These are phyloP conservation scores for Notolepis coatsorum DNA, from an alignment of 2,797 vertebrate species.

Conservation along the genomic window DNA sequence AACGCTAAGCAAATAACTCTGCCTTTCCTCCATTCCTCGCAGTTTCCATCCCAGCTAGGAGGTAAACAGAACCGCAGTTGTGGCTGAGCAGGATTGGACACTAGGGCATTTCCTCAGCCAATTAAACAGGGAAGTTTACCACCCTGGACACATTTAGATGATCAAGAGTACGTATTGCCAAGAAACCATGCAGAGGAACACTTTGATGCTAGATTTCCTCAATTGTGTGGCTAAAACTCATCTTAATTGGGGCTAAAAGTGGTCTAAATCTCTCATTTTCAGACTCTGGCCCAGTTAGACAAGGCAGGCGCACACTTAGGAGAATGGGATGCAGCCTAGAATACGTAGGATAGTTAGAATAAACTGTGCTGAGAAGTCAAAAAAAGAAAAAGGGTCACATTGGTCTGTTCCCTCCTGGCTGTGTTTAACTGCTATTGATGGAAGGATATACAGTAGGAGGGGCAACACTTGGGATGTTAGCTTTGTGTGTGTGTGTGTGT, in stretches of 20 bases:
- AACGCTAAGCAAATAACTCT: neutral
- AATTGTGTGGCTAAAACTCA: neutral
- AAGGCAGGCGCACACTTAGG: too few relatives aligned
- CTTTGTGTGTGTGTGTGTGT: too few relatives aligned
- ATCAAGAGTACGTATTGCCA: neutral
- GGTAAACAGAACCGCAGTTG: neutral
- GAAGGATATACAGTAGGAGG: too few relatives aligned
- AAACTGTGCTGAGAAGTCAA: too few relatives aligned
- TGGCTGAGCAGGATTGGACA: neutral
- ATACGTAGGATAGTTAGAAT: too few relatives aligned
- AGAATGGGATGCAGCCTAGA: too few relatives aligned
- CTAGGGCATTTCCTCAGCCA: neutral
- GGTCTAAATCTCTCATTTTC: neutral
- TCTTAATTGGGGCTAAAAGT: neutral
- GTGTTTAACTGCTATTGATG: too few relatives aligned
- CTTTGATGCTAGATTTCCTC: neutral
- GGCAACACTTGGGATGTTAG: too few relatives aligned
- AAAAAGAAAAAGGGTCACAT: too few relatives aligned
- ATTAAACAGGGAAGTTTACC: too few relatives aligned
- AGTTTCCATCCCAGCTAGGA: neutral
- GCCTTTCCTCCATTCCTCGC: neutral
- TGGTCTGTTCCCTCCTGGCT: too few relatives aligned
- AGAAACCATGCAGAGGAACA: neutral
- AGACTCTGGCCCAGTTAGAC: neutral
- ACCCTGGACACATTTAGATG: neutral